Evolutionary conservation across 2,888 invertebrate genomes (phyloP).

Genomic region (Desoria tigrina): DNA sequence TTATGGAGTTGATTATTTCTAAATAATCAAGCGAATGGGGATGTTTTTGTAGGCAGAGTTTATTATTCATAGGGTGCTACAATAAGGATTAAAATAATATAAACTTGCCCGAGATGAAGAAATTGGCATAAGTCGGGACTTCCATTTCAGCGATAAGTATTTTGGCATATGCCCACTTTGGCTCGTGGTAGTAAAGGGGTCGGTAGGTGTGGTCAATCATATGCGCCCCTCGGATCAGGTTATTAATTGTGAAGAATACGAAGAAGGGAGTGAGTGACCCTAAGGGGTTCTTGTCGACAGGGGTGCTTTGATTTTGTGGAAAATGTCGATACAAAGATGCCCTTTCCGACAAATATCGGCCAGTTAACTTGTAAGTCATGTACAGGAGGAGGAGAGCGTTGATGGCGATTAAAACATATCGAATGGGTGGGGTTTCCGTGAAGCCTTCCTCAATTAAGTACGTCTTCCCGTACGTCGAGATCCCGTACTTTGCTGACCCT

Average conservation of each 20-base stretch:
- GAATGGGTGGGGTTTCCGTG: not conserved
- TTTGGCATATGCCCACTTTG: conserved; percentile 26
- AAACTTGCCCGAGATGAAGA: not conserved
- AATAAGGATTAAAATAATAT: no score
- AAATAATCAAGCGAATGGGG: no score
- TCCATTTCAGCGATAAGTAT: conserved; percentile 16
- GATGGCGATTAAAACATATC: conserved; percentile 10
- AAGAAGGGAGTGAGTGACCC: conserved; percentile 5
- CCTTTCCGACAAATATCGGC: not conserved
- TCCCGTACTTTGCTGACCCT: conserved; percentile 3
- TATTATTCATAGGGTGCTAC: no score
- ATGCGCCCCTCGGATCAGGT: conserved; percentile 13
- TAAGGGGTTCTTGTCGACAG: not conserved
- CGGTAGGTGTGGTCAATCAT: conserved; percentile 26
- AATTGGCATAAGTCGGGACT: conserved; percentile 15
- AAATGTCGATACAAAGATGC: not conserved
- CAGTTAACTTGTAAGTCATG: not conserved
- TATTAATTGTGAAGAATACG: conserved; percentile 21
- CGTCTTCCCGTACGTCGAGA: conserved; percentile 21
- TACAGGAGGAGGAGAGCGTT: conserved; percentile 11
- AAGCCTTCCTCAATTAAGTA: conserved; percentile 14
- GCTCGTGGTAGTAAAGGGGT: conserved; percentile 27
- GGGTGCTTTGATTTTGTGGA: no score
- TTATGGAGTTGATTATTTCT: no score
- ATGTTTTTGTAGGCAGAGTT: no score